Evolutionary conservation across 2,113 vertebrate genomes (phyloP).

Genomic region (Poeciliopsis turrubarensis): DNA sequence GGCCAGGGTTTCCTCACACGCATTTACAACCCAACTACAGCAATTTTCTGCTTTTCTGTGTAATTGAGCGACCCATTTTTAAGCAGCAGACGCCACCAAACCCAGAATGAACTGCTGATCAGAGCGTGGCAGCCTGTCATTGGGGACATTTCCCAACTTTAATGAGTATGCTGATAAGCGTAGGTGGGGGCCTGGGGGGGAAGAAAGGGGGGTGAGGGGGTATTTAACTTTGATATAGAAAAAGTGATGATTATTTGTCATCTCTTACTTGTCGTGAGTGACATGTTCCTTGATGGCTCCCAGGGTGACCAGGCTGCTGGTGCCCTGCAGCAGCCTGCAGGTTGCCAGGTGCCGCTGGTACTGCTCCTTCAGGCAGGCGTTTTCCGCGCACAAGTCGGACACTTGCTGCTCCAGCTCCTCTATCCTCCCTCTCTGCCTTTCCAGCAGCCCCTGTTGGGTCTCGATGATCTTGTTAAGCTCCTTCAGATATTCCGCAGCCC

Average conservation of each 20-base stretch:
- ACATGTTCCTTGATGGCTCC: slow-evolving; percentile 81
- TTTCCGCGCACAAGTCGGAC: slow-evolving; percentile 86
- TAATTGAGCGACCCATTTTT: not conserved
- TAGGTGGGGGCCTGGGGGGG: no score
- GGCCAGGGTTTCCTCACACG: not conserved
- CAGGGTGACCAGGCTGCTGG: slow-evolving; percentile 64
- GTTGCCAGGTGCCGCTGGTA: slow-evolving; percentile 91
- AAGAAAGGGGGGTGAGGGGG: no score
- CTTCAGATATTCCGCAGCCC: slow-evolving; percentile 89
- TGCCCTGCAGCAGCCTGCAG: slow-evolving; percentile 85
- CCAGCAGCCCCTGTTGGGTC: slow-evolving; percentile 91
- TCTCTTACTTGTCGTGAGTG: slow-evolving; percentile 84
- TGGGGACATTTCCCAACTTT: not conserved
- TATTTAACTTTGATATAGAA: no score
- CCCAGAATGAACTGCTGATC: not conserved
- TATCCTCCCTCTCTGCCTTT: slow-evolving; percentile 86
- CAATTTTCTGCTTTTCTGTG: not conserved
- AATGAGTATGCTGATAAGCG: not conserved
- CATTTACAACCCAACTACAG: not conserved
- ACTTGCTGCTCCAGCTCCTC: slow-evolving; percentile 94
- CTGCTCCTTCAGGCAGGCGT: slow-evolving; percentile 85
- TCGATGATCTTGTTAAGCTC: slow-evolving; percentile 90
- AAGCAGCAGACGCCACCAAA: not conserved
- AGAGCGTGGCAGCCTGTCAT: slow-evolving; percentile 1
- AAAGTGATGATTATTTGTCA: not conserved